Conservation (phyloP, 2,113 vertebrate genomes). For the Erpornis zantholeuca region DNA sequence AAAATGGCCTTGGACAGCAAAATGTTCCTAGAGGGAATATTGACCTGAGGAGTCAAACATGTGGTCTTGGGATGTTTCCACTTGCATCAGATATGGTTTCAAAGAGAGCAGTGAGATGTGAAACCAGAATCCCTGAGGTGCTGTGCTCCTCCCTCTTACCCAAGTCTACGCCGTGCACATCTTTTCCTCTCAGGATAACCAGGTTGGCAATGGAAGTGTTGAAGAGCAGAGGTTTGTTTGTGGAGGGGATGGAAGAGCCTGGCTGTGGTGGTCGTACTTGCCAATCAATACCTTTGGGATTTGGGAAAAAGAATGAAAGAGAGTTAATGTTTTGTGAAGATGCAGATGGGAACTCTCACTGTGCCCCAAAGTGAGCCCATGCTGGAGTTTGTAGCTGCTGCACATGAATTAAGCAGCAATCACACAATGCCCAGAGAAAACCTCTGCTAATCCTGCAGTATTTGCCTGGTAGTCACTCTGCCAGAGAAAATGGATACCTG, state of each 20-base stretch:
- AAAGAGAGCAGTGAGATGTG: not conserved
- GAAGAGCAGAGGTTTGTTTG: conserved; percentile 63
- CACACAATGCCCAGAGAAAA: not conserved
- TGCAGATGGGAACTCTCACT: not conserved
- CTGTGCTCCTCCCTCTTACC: conserved; percentile 68
- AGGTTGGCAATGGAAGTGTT: conserved; percentile 92
- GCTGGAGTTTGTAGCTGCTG: not conserved
- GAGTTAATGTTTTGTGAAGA: not conserved
- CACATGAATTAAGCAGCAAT: not conserved
- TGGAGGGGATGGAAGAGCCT: conserved; percentile 28
- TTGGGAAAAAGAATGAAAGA: not conserved
- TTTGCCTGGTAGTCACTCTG: not conserved
- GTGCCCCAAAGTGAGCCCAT: not conserved
- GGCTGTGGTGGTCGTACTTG: conserved; percentile 72
- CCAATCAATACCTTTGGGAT: conserved; percentile 87
- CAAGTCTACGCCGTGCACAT: conserved; percentile 75
- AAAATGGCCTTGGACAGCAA: not conserved
- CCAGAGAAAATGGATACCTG: not conserved
- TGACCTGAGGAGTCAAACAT: not conserved
- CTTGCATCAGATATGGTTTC: not conserved
- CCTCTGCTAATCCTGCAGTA: not conserved
- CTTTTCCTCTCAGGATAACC: conserved; percentile 90
- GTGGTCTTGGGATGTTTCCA: not conserved
- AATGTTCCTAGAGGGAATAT: not conserved
- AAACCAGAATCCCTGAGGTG: not conserved